Base-by-base conservation (phyloP, 2,888 invertebrate genomes). In the Saturnia pavonia region DNA sequence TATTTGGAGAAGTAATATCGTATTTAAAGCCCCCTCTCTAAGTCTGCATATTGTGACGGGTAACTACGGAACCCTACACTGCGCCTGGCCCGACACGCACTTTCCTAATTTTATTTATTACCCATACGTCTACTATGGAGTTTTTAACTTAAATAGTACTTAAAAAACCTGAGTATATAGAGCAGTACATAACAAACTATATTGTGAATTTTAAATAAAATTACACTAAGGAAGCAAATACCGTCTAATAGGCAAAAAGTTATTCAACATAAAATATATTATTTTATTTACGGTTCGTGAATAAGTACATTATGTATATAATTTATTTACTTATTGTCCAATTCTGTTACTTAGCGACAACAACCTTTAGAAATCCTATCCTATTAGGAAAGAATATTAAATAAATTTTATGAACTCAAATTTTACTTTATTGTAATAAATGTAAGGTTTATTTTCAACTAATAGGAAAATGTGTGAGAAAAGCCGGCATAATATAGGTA, bases 401-500 rank as follows among this genome's bases (percentile, higher is more conserved):
- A 63, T 65, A 40, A n/a, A 40, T 40, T 40, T 8, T 25, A 14
- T 2, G 3, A 40, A 34, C 34, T n/a, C 40, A 6, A 19, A 34
- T 40, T 65, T 40, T 6, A 40, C 40, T 22, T 40, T 65, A 11
- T 0, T 19, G 0, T 4, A 3, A 19, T 65, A n/a, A 1, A 8
- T 16, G 19, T 40, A 65, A 65, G 40, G 34, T 65, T 65, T 40
- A 40, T 65, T 65, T 65, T 40, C 19, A n/a, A 54, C 19, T 63
- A 69, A 57, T 71, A 69, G 71, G 11, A 3, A 54, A 51, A 54
- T 14, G n/a, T 42, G 40, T n/a, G 45, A 45, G 57, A 70, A 70
- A 48, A 34, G 40, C 25, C 34, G 60, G 71, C 63, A 72, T 70
- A 72, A 73, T 70, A 73, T 70, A 77, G 75, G 83, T 79, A 76